Evolutionary conservation across 2,888 invertebrate genomes (phyloP), one percentile per base, ranked within the genome.

Genomic region (Anthrax anthrax): DNA sequence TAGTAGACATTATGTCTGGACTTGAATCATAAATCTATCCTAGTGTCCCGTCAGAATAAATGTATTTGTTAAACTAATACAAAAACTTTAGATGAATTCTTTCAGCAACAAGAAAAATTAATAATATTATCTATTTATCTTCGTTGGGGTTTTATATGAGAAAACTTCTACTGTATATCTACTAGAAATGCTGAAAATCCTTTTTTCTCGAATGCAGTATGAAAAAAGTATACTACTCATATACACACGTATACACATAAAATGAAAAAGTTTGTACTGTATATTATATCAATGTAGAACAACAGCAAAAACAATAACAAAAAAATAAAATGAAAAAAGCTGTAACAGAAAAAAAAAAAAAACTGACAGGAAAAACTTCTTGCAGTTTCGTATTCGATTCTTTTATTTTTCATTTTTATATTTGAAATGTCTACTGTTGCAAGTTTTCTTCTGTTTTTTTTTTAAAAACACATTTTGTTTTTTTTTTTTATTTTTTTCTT

Each of bases 1-100:
- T 55, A 59, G 58, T 60, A 64, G 62, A 62, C 64, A 62, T 57
- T 58, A 58, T 59, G 64, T 62, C 64, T 63, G 60, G 60, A 56
- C 56, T 52, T 54, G 52, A 55, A 55, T 52, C 56, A 65, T 64
- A 65, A 64, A 64, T 64, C 60, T 61, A 50, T 50, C 58, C 50
- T 51, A 48, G 52, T 54, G 51, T 53, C 54, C 55, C 50, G 48
- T 48, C 52, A 51, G 46, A 47, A 55, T 54, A 52, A 54, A 55
- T 55, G 55, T 55, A 51, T 55, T 55, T 54, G 54, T 55, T 55
- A 55, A 55, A 54, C 55, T 55, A 55, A 55, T 55, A 55, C 55
- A 54, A 54, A 50, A 55, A 54, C 54, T 55, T 55, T 54, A 54
- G 53, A 55, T 55, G 55, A 55, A 54, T 55, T 55, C 55, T 55